Percentiles rank a stretch among this genome's conserved stretches.
Evolutionary conservation across 2,888 invertebrate genomes (phyloP).

Genomic region (Eugnorisma glareosa): DNA sequence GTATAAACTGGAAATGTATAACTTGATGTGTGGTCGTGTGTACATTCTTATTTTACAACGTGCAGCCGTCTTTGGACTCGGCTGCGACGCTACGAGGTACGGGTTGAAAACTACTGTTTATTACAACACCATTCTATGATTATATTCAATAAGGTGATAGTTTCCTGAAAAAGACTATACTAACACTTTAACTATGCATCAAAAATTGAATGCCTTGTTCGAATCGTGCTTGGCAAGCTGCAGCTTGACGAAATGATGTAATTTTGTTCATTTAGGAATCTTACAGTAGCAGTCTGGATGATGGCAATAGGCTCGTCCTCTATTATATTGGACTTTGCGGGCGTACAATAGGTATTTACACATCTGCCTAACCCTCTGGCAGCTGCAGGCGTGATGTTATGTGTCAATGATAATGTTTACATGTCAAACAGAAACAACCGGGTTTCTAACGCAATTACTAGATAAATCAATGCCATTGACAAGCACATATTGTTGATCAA

Average conservation of each 20-base stretch:
- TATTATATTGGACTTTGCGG: no score
- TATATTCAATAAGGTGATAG: no score
- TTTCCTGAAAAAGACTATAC: background rate
- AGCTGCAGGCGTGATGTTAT: background rate
- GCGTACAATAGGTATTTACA: background rate
- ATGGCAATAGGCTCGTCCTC: no score
- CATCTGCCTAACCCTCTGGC: background rate
- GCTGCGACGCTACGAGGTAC: background rate
- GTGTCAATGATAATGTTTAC: background rate
- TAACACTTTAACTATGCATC: background rate
- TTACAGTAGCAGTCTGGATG: background rate
- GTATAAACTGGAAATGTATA: no score
- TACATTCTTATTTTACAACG: background rate
- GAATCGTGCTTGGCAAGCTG: background rate
- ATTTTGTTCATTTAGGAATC: background rate
- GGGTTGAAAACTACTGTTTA: background rate
- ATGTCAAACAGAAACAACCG: background rate
- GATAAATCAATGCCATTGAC: background rate
- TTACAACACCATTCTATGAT: background rate
- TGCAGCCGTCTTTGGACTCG: background rate
- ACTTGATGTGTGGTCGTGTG: no score
- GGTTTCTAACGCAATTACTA: background rate
- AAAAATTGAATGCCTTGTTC: background rate
- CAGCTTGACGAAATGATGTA: background rate
- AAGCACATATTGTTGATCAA: background rate